Evolutionary conservation across 2,797 vertebrate genomes (phyloP).

Genomic region (Xenopus petersii): DNA sequence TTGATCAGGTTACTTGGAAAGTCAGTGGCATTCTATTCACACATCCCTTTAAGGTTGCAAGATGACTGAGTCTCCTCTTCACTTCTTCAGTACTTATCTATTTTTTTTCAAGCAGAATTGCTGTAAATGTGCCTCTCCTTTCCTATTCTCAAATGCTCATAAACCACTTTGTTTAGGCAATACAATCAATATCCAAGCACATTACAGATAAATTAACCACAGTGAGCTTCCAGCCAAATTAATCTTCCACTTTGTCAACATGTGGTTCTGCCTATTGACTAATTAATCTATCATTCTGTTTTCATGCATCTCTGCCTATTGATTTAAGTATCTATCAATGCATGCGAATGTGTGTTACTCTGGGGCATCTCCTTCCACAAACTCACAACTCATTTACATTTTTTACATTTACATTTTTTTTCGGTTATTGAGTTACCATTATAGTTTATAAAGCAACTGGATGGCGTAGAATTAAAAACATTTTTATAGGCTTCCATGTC

Average conservation of each 20-base stretch:
- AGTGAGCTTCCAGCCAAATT: slow-evolving; percentile 18
- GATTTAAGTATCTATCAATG: slow-evolving; percentile 39
- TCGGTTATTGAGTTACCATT: too few relatives aligned
- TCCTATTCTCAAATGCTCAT: slow-evolving; percentile 4
- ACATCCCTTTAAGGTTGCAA: too few relatives aligned
- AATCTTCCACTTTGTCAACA: slow-evolving; percentile 36
- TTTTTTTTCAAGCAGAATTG: background rate
- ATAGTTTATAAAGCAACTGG: too few relatives aligned
- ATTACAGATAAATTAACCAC: slow-evolving; percentile 34
- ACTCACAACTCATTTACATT: slow-evolving; percentile 23
- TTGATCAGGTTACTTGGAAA: too few relatives aligned
- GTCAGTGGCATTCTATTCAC: too few relatives aligned
- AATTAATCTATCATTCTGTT: slow-evolving; percentile 44
- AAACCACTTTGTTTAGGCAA: slow-evolving; percentile 19
- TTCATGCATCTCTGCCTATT: slow-evolving; percentile 36
- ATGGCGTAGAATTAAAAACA: too few relatives aligned
- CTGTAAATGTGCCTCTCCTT: background rate
- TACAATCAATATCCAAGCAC: slow-evolving; percentile 19
- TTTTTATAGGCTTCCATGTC: too few relatives aligned
- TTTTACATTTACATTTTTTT: slow-evolving; percentile 29
- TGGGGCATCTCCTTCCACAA: slow-evolving; percentile 23
- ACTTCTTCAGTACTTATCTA: background rate
- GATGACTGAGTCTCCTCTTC: background rate
- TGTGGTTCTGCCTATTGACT: slow-evolving; percentile 26
- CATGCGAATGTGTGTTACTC: slow-evolving; percentile 16